Evolutionary conservation across 2,888 invertebrate species (phyloP).

Genomic region (Oscheius onirici): DNA sequence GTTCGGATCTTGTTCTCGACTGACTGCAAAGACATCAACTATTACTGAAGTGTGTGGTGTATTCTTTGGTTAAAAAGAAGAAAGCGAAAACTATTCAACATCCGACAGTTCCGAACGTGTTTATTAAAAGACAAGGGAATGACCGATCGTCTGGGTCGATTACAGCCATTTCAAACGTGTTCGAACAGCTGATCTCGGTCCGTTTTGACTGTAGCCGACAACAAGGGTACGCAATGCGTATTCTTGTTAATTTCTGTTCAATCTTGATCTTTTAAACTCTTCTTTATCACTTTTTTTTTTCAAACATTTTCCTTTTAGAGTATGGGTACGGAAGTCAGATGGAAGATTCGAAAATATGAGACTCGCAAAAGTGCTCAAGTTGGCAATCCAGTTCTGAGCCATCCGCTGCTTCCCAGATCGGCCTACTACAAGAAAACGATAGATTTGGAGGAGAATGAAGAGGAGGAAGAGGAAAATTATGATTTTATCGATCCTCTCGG

Average conservation of each 20-base stretch:
- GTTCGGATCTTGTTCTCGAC: no score
- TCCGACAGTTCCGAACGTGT: not conserved
- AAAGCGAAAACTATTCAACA: not conserved
- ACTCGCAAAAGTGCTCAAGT: not conserved
- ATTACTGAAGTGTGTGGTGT: no score
- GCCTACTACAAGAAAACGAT: slow-evolving; percentile 22
- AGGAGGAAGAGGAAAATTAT: slow-evolving; percentile 5
- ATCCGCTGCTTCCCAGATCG: slow-evolving; percentile 28
- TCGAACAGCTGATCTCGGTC: slow-evolving; percentile 6
- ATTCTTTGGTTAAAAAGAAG: not conserved
- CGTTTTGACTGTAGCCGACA: not conserved
- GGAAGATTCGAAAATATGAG: not conserved
- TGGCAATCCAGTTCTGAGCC: slow-evolving; percentile 21
- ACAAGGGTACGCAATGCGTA: slow-evolving; percentile 6
- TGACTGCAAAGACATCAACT: no score
- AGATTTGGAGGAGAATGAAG: not conserved
- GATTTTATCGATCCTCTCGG: slow-evolving; percentile 34
- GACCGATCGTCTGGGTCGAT: not conserved
- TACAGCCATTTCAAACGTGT: slow-evolving; percentile 5
- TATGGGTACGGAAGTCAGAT: slow-evolving; percentile 3
- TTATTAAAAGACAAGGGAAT: not conserved
- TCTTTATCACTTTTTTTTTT: not conserved
- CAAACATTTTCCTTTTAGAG: slow-evolving; percentile 3
- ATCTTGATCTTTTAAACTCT: not conserved
- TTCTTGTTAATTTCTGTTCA: not conserved